Base-by-base conservation (phyloP, 2,797 vertebrate genomes). In the Manis javanica region DNA sequence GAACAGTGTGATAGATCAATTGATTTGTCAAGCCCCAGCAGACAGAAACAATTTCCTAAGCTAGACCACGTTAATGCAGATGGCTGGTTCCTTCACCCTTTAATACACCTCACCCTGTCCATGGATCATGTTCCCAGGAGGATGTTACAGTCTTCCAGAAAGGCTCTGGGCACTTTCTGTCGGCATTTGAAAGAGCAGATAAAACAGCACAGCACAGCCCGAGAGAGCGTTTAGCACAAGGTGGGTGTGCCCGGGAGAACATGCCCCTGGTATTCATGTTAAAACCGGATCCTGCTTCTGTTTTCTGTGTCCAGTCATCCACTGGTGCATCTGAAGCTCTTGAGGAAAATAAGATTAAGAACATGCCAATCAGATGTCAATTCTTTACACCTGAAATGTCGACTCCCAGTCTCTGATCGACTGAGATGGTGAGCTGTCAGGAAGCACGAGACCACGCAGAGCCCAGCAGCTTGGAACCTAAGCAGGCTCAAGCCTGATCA, bases 21-120 rank as follows among this genome's bases (percentile, higher is more conserved):
- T 96, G 96, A 97, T 98, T 97, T 98, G 91, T 85, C 94, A 97
- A 95, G 87, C 59, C 92, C 57, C 46, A 88, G 79, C 95, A 97
- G 93, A 78, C 91, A 96, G 96, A 97, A 97, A 64, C 94, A 75
- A 85, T 98, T 97, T 96, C 82, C 53, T 94, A 51, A n/a, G 71
- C 95, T 93, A 96, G 94, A 94, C 96, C 85, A 96, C 31, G 84
- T 88, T 97, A 97, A 97, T 97, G 94, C 55, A 1, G 79, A 46
- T 96, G 90, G 83, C 92, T 93, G 26, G 66, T 95, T 69, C 13
- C 34, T 88, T 98, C 11, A 5, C 95, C 87, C 72, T 96, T 94
- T 96, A 96, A 97, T 94, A 96, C 96, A 75, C 51, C 74, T 96
- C 79, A 49, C 53, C 46, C 84, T 49, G 42, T 46, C 42, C 39